phyloP scores from a whole-genome alignment of 2,888 invertebrate genomes.

The Pachymerium ferrugineum region DNA sequence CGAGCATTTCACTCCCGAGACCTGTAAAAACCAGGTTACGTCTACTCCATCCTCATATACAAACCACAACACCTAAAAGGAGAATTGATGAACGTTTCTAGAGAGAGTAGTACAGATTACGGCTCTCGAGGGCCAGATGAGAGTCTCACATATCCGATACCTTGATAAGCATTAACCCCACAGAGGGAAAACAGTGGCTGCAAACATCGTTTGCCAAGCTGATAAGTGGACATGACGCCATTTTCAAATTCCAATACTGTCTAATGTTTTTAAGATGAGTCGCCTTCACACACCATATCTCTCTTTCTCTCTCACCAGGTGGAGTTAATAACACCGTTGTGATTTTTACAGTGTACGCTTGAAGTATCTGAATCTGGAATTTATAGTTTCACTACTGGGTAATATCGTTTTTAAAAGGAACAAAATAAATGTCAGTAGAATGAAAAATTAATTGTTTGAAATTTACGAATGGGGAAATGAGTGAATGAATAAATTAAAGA shows the following conservation, averaged over 20 bases:
- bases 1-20: not conserved
- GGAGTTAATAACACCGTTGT: not conserved
- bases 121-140: not conserved
- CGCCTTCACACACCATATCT: not conserved
- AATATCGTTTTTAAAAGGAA: no score
- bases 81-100: slow-evolving; percentile 7
- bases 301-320: no score
- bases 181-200: not conserved
- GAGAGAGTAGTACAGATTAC: not conserved
- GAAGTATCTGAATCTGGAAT: not conserved
- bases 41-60: not conserved
- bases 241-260: not conserved
- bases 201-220: not conserved
- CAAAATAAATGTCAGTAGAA: no score
- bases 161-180: slow-evolving; percentile 12
- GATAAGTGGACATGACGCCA: not conserved
- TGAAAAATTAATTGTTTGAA: no score
- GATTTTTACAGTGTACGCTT: not conserved
- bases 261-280: not conserved
- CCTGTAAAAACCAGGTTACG: not conserved
- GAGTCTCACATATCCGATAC: not conserved
- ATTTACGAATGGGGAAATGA: no score
- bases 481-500: no score
- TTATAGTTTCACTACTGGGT: not conserved
- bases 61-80: not conserved